A percentile compares a stretch with the other conserved stretches of the same genome.
Conservation (phyloP, 2,113 vertebrate genomes). For the Lampris megalopsis region DNA sequence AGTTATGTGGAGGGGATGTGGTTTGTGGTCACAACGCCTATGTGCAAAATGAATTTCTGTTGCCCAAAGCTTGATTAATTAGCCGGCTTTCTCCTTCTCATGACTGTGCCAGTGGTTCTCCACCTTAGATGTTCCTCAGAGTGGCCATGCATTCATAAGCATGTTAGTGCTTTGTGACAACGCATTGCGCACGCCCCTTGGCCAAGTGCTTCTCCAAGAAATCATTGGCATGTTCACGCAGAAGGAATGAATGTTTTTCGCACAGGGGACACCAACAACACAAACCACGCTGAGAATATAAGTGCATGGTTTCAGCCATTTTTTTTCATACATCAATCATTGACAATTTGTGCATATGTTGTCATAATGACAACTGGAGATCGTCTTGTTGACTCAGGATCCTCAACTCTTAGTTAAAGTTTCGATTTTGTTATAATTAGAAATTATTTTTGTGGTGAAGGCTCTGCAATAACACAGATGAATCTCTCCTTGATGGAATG, state of each 20-base stretch:
- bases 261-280: constrained; percentile 14
- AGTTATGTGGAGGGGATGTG: constrained; percentile 68
- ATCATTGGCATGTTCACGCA: constrained; percentile 13
- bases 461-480: constrained; percentile 29
- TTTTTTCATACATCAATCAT: constrained; percentile 23
- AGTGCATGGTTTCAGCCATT: constrained; percentile 31
- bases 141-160: constrained; percentile 68
- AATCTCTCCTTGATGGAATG: constrained; percentile 36
- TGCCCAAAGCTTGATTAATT: constrained; percentile 81
- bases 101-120: constrained; percentile 59
- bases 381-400: constrained; percentile 44
- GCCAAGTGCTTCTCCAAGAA: constrained; percentile 20
- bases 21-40: constrained; percentile 76
- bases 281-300: constrained; percentile 23
- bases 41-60: constrained; percentile 74
- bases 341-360: constrained; percentile 37
- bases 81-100: constrained; percentile 57
- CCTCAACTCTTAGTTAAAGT: constrained; percentile 48
- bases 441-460: constrained; percentile 60
- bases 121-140: constrained; percentile 33
- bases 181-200: constrained; percentile 9
- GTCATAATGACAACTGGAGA: constrained; percentile 16
- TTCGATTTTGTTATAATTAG: constrained; percentile 55
- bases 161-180: constrained; percentile 25
- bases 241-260: constrained; percentile 2